Evolutionary conservation across 2,113 vertebrate genomes (phyloP).

Genomic region (Dipodomys stephensi): DNA sequence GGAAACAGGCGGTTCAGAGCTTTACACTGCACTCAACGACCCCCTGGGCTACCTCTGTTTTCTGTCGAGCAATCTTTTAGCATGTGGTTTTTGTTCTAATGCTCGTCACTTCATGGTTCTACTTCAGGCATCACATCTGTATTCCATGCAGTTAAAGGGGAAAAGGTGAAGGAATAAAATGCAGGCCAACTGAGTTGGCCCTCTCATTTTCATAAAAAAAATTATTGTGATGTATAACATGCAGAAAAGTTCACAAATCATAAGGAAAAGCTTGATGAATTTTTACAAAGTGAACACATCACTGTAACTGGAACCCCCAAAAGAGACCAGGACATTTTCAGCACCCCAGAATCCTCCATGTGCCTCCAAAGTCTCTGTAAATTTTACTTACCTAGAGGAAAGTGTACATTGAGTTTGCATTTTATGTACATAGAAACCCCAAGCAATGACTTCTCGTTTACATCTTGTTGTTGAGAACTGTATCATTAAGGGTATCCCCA

Average conservation of each 20-base stretch:
- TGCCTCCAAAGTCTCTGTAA: background rate
- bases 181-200: background rate
- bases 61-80: background rate
- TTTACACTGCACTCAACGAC: background rate
- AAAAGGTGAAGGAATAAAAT: constrained; percentile 39
- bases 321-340: background rate
- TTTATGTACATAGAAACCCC: background rate
- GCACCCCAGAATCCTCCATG: background rate
- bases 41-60: background rate
- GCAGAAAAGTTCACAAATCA: constrained; percentile 11
- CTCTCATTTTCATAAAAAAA: constrained; percentile 40
- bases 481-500: background rate
- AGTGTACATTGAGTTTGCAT: background rate
- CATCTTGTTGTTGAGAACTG: background rate
- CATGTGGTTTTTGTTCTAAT: constrained; percentile 50
- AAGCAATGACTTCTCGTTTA: background rate
- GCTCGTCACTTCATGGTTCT: constrained; percentile 42
- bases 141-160: constrained; percentile 22
- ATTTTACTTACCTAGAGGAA: background rate
- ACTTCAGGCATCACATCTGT: constrained; percentile 13
- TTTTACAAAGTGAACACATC: constrained; percentile 32
- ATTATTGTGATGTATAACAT: background rate
- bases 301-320: background rate
- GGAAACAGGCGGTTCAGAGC: background rate
- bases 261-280: background rate